Percentiles rank a stretch among this genome's conserved stretches.
Conservation (phyloP, 2,113 vertebrate genomes). For the Neodon shergylaensis region DNA sequence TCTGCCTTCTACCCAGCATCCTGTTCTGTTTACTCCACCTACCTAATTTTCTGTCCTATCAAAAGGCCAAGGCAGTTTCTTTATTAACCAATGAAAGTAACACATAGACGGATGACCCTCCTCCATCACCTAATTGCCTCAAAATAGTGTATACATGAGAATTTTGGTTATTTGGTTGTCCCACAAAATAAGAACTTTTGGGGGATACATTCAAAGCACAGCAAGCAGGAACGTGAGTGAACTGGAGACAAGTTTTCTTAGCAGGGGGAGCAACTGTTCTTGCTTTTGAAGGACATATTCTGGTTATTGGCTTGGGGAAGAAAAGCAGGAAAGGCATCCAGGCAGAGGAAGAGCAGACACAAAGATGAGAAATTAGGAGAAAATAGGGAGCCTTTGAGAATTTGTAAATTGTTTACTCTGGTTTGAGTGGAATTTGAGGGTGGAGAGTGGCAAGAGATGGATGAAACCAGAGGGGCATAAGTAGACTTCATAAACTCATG, state of each 20-base stretch:
- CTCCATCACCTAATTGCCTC: not conserved
- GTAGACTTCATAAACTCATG: not conserved
- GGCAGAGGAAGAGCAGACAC: not conserved
- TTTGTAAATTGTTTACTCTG: not conserved
- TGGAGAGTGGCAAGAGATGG: not conserved
- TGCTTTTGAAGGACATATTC: not conserved
- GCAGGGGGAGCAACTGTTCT: not conserved
- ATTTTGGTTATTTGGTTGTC: not conserved
- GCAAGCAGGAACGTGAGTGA: not conserved
- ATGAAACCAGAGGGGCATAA: not conserved
- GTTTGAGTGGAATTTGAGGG: constrained; percentile 2
- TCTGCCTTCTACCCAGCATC: no score
- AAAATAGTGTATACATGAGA: not conserved
- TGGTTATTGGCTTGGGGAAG: not conserved
- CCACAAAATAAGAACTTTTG: not conserved
- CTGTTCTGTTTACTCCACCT: no score
- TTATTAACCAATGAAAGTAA: no score
- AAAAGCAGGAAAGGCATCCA: not conserved
- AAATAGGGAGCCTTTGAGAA: not conserved
- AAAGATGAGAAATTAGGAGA: not conserved
- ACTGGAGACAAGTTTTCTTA: not conserved
- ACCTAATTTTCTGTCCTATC: no score
- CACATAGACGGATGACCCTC: no score
- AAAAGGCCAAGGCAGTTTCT: no score
- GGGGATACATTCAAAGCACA: not conserved